Conservation (phyloP, 92 coral and sea anemone species). For the Isaurus tuberculatus region DNA sequence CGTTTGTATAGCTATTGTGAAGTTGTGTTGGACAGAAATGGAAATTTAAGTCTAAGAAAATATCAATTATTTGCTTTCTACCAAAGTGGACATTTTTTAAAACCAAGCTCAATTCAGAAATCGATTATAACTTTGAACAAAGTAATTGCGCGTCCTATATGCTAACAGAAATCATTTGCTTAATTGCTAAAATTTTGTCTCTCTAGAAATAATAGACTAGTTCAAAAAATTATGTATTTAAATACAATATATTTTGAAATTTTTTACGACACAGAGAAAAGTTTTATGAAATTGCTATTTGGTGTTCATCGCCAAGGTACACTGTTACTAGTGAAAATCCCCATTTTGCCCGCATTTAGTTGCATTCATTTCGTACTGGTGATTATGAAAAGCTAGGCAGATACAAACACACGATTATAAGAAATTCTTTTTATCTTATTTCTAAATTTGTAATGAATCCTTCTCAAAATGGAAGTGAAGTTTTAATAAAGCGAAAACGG, state of each 20-base stretch:
- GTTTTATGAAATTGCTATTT: constrained; percentile 79
- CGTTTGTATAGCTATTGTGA: constrained; percentile 78
- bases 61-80: constrained; percentile 64
- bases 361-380: constrained; percentile 25
- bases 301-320: constrained; percentile 73
- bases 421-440: constrained; percentile 65
- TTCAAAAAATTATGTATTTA: constrained; percentile 70
- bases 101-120: constrained; percentile 67
- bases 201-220: constrained; percentile 66
- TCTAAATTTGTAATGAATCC: constrained; percentile 87
- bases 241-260: constrained; percentile 90
- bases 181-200: constrained; percentile 74
- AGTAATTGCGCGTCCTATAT: constrained; percentile 64
- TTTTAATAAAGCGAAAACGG: constrained; percentile 84
- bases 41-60: constrained; percentile 73
- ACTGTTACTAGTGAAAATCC: constrained; percentile 46
- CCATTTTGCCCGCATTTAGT: constrained; percentile 29
- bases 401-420: constrained; percentile 25
- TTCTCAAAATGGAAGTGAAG: constrained; percentile 82
- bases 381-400: background rate
- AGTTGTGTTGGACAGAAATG: constrained; percentile 59
- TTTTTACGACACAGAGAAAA: constrained; percentile 86
- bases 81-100: constrained; percentile 75
- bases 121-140: constrained; percentile 64
- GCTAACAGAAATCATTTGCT: constrained; percentile 65